Percentiles rank a stretch among this genome's conserved stretches.
Conservation (phyloP, 2,888 invertebrate genomes). For the Megamerina dolium region DNA sequence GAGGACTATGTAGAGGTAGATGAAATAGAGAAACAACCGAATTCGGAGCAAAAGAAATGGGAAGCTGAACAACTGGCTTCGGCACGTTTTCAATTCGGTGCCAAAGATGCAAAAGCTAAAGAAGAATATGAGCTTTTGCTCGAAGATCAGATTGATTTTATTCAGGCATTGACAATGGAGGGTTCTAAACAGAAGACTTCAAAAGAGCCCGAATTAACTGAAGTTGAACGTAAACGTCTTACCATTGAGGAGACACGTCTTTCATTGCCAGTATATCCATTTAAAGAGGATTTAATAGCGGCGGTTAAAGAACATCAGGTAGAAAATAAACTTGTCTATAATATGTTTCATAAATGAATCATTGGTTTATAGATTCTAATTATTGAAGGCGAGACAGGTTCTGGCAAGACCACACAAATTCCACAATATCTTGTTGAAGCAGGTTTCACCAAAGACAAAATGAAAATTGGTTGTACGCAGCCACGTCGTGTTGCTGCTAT, state of each 20-base stretch:
- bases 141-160: slow-evolving; percentile 97
- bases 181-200: slow-evolving; percentile 55
- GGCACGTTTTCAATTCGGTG: slow-evolving; percentile 88
- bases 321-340: slow-evolving; percentile 7
- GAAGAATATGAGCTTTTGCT: slow-evolving; percentile 88
- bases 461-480: slow-evolving; percentile 94
- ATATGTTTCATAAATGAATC: neutral
- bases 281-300: slow-evolving; percentile 77
- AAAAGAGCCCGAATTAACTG: slow-evolving; percentile 59
- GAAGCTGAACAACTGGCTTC: slow-evolving; percentile 94
- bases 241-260: slow-evolving; percentile 86
- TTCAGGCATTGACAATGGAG: slow-evolving; percentile 79
- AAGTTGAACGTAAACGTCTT: slow-evolving; percentile 65
- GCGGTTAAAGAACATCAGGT: slow-evolving; percentile 86
- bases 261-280: slow-evolving; percentile 91
- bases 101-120: slow-evolving; percentile 68
- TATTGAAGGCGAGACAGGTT: slow-evolving; percentile 97
- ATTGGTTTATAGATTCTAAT: slow-evolving; percentile 63
- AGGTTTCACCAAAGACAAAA: slow-evolving; percentile 75
- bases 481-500: slow-evolving; percentile 97
- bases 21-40: slow-evolving; percentile 75
- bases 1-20: slow-evolving; percentile 78
- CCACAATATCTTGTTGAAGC: slow-evolving; percentile 96
- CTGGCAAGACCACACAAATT: slow-evolving; percentile 98
- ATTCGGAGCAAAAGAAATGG: slow-evolving; percentile 90